These are phyloP conservation scores for Agapetus fuscipes DNA, from an alignment of 2,888 invertebrate genomes.

Conservation along the genomic window DNA sequence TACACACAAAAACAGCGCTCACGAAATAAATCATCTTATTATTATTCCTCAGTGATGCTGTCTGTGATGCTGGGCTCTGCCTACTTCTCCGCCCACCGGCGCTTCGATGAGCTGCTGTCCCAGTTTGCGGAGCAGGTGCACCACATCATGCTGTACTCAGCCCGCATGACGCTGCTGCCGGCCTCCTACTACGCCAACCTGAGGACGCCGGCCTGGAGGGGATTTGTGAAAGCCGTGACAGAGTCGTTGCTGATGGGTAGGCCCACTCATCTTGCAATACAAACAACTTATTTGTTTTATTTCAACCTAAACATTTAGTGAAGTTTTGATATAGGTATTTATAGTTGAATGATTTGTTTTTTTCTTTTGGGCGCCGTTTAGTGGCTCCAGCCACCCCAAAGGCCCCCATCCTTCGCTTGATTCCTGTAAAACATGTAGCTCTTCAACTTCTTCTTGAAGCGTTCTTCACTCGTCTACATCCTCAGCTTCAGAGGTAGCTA, in stretches of 20 bases:
- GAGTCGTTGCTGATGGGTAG: conserved; percentile 50
- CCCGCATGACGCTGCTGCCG: conserved; percentile 59
- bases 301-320: too few species aligned
- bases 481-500: too few species aligned
- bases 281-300: too few species aligned
- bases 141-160: conserved; percentile 63
- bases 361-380: too few species aligned
- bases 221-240: conserved; percentile 61
- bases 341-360: neutral
- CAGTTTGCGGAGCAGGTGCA: conserved; percentile 55
- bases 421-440: too few species aligned
- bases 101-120: conserved; percentile 39
- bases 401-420: too few species aligned
- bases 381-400: too few species aligned
- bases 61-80: conserved; percentile 40
- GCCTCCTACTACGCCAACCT: conserved; percentile 52
- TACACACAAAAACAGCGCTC: too few species aligned
- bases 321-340: too few species aligned
- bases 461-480: too few species aligned
- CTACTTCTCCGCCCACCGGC: conserved; percentile 19
- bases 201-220: conserved; percentile 58
- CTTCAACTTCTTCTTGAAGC: too few species aligned
- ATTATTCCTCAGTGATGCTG: conserved; percentile 42
- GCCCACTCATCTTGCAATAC: too few species aligned
- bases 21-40: neutral